Evolutionary conservation across 1,140 invertebrate species (phyloP), one percentile per base, ranked within the genome.

Genomic region (Akabosia matsudoensis): DNA sequence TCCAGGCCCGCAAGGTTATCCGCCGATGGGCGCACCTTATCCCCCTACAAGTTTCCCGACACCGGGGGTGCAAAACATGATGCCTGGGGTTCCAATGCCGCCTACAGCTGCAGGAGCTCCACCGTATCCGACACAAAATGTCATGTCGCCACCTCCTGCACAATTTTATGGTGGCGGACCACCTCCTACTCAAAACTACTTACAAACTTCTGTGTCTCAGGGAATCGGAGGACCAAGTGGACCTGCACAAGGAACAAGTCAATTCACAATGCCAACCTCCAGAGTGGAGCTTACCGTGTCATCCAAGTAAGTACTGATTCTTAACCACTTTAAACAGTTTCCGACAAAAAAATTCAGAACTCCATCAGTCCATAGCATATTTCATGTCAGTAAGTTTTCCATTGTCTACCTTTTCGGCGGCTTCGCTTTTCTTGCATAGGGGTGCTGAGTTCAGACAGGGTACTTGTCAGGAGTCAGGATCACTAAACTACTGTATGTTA

Each of bases 231-330:
- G 10, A 10, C 7, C 54, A 56, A 56, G 24, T 56, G 10, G 13
- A 7, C 7, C 14, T 56, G 22, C 54, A 45, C 37, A 7, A 10
- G 37, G 37, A 56, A 56, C 54, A 4, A n/a, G 61, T 10, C 61
- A 67, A 30, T 67, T 31, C 10, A 10, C 54, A 67, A 67, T 67
- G 61, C 61, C 61, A 28, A 67, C 61, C 3, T 67, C 61, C 24
- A 24, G 61, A 3, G 61, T 67, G 24, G 61, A 67, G n/a, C 61
- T 67, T 10, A 31, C 24, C 3, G n/a, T 67, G 10, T 67, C 61
- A 30, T 24, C 61, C 61, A 67, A 67, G 61, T 67, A 67, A 67
- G 61, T 45, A 31, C 31, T 67, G 14, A 56, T 7, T 56, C 24
- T 13, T 13, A 3, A 13, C 24, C 22, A 24, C 54, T 56, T 45